Evolutionary conservation across 2,113 vertebrate species (phyloP).

Genomic region (Melanostigma gelatinosum): DNA sequence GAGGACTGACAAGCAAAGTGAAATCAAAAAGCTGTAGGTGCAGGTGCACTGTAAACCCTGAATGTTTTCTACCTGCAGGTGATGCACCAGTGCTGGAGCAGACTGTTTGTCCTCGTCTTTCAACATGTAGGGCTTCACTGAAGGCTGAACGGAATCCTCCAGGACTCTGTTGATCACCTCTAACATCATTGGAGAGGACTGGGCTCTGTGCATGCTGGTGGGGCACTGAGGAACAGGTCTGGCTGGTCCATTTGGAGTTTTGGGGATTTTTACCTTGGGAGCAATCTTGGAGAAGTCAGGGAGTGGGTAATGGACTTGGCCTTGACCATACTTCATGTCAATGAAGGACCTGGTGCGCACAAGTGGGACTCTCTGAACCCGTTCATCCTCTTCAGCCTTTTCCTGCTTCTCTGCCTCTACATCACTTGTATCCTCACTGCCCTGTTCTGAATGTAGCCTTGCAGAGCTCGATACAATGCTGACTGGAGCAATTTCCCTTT

Average conservation of each 20-base stretch:
- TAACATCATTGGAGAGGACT: constrained; percentile 76
- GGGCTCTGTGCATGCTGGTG: constrained; percentile 65
- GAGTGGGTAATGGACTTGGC: constrained; percentile 80
- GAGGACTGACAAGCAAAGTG: background rate
- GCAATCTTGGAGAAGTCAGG: constrained; percentile 83
- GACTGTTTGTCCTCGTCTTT: constrained; percentile 58
- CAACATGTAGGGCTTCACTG: constrained; percentile 63
- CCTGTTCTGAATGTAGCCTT: constrained; percentile 26
- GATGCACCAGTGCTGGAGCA: constrained; percentile 64
- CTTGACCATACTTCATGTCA: constrained; percentile 79
- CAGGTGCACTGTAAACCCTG: background rate
- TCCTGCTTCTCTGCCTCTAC: constrained; percentile 1
- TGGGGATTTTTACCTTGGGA: constrained; percentile 84
- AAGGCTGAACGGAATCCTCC: constrained; percentile 79
- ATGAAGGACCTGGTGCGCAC: constrained; percentile 72
- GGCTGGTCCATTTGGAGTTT: constrained; percentile 56
- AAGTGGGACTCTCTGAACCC: constrained; percentile 52
- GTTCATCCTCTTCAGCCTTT: constrained; percentile 14
- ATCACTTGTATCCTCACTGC: background rate
- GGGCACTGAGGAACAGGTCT: constrained; percentile 59
- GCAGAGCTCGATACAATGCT: constrained; percentile 21
- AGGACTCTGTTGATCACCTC: constrained; percentile 78
- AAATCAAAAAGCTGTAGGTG: background rate
- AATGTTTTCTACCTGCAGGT: constrained; percentile 83
- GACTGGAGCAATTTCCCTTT: constrained; percentile 1